Conservation (phyloP, 2,113 vertebrate genomes). For the Nothoprocta pentlandii region DNA sequence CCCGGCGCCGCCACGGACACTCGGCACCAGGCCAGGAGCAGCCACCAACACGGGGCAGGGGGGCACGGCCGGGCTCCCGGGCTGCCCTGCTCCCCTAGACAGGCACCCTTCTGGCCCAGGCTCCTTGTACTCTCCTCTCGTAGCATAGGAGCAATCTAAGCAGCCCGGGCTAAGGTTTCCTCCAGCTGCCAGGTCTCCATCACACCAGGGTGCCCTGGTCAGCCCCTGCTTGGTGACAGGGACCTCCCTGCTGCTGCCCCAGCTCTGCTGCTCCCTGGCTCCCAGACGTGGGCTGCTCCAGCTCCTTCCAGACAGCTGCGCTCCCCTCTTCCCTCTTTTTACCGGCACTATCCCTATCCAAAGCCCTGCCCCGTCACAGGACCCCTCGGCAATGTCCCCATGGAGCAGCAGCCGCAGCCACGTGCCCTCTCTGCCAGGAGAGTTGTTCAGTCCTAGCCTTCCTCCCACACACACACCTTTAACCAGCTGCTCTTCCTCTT, state of each 20-base stretch:
- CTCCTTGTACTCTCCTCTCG: not conserved
- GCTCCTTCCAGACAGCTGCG: not conserved
- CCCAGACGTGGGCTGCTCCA: fast-evolving
- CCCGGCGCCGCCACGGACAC: no score
- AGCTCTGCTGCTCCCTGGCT: not conserved
- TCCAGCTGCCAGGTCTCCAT: not conserved
- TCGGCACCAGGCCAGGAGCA: no score
- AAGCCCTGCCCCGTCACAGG: not conserved
- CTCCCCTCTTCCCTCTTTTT: not conserved
- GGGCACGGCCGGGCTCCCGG: no score
- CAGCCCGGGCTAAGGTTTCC: not conserved
- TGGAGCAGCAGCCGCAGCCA: no score
- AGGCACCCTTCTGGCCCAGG: not conserved
- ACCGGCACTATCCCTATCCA: not conserved
- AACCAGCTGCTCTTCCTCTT: not conserved
- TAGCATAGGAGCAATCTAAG: not conserved
- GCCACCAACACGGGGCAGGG: no score
- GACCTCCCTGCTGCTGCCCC: not conserved
- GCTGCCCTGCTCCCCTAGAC: not conserved
- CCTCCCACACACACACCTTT: not conserved
- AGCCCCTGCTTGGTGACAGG: not conserved
- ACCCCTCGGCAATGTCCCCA: not conserved
- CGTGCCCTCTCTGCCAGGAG: fast-evolving
- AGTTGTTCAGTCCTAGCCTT: not conserved
- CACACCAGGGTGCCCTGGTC: not conserved